Conservation (phyloP, 1,140 invertebrate genomes). For the Cotesia typhae region DNA sequence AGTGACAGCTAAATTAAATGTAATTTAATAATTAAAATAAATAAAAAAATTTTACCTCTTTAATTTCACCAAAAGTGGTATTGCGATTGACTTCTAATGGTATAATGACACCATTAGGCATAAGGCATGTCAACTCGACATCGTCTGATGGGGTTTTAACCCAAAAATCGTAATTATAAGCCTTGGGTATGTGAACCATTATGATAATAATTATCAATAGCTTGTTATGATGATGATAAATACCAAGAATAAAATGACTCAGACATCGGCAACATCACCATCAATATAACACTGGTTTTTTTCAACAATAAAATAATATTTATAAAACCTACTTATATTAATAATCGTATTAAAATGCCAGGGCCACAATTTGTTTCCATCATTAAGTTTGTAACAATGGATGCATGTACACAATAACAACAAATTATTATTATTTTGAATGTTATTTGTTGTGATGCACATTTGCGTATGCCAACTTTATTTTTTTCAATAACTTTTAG, state of each 20-base stretch:
- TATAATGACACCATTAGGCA: slow-evolving; percentile 86
- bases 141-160: slow-evolving; percentile 68
- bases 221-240: slow-evolving; percentile 22
- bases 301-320: slow-evolving; percentile 7
- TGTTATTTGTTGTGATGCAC: slow-evolving; percentile 15
- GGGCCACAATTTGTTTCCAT: slow-evolving; percentile 24
- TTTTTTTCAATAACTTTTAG: not conserved
- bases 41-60: slow-evolving; percentile 72
- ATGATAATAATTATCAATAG: slow-evolving; percentile 44
- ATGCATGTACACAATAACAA: slow-evolving; percentile 10
- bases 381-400: slow-evolving; percentile 20
- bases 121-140: slow-evolving; percentile 80
- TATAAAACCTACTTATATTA: slow-evolving; percentile 20
- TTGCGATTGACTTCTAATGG: slow-evolving; percentile 75
- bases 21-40: not conserved
- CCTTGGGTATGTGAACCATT: slow-evolving; percentile 74
- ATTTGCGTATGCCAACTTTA: slow-evolving; percentile 13
- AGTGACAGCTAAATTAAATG: too few relatives aligned
- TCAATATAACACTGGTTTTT: slow-evolving; percentile 13
- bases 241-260: slow-evolving; percentile 19
- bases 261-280: slow-evolving; percentile 28
- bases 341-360: slow-evolving; percentile 12
- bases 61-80: slow-evolving; percentile 82
- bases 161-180: slow-evolving; percentile 74
- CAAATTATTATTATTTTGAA: slow-evolving; percentile 2